phyloP scores from a whole-genome alignment of 2,888 invertebrate genomes.

The Agrypnus murinus region DNA sequence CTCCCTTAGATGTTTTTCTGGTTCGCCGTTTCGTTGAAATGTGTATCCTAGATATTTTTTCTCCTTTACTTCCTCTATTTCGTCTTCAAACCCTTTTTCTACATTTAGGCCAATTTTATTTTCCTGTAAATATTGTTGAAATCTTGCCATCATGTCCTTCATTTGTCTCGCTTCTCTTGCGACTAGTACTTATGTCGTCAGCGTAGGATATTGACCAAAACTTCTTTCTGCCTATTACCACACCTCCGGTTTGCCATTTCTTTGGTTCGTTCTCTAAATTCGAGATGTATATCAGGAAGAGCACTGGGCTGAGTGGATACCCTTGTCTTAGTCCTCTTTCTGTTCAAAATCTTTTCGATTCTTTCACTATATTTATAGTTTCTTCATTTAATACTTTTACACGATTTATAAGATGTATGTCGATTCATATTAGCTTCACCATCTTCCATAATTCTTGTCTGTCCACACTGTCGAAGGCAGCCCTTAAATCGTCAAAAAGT shows the following conservation, averaged over 20 bases:
- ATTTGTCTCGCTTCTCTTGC: too few relatives aligned
- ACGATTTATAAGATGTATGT: not conserved
- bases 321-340: not conserved
- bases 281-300: slow-evolving; percentile 2
- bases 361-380: not conserved
- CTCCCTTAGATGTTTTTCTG: too few relatives aligned
- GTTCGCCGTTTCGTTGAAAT: too few relatives aligned
- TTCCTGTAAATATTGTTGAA: not conserved
- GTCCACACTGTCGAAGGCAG: too few relatives aligned
- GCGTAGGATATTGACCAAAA: not conserved
- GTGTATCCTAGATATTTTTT: not conserved
- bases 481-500: too few relatives aligned
- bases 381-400: not conserved
- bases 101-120: too few relatives aligned
- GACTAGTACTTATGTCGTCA: too few relatives aligned
- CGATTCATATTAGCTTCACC: not conserved
- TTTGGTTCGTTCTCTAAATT: not conserved
- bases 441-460: too few relatives aligned
- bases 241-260: not conserved
- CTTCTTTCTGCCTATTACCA: slow-evolving; percentile 2
- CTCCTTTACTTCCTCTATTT: not conserved
- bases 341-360: not conserved
- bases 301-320: not conserved
- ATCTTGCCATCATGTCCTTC: too few relatives aligned
- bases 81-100: too few relatives aligned